A percentile compares a stretch with the other conserved stretches of the same genome.
These are phyloP conservation scores for Syngnathus floridae DNA, from an alignment of 2,113 vertebrate species.

Conservation along the genomic window DNA sequence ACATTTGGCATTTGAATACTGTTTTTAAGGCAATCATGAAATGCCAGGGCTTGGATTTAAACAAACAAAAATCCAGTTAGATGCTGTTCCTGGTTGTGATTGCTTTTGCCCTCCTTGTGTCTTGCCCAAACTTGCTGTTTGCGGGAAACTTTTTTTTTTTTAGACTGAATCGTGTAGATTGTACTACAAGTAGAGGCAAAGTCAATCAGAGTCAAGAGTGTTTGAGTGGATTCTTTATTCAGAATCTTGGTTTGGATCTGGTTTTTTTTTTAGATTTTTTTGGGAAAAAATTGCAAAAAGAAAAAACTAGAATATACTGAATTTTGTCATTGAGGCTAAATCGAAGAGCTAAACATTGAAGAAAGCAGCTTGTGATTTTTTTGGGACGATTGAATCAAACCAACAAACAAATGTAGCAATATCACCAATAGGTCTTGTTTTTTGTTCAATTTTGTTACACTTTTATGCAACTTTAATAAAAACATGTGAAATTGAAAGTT, in stretches of 20 bases:
- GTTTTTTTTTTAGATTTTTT: conserved; percentile 46
- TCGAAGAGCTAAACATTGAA: conserved; percentile 48
- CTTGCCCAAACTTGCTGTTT: conserved; percentile 19
- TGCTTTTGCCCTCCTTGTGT: conserved; percentile 37
- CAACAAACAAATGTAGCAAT: conserved; percentile 73
- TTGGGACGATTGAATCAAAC: conserved; percentile 54
- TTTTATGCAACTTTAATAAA: conserved; percentile 83
- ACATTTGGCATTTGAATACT: conserved; percentile 58
- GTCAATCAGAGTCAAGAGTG: conserved; percentile 38
- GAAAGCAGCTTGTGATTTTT: conserved; percentile 34
- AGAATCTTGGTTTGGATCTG: conserved; percentile 55
- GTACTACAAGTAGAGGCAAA: conserved; percentile 29
- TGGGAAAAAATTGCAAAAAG: conserved; percentile 53
- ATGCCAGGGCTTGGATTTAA: conserved; percentile 47
- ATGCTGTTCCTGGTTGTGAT: conserved; percentile 32
- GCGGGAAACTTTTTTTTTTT: conserved; percentile 5
- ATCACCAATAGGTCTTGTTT: conserved; percentile 67
- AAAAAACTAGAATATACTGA: conserved; percentile 17
- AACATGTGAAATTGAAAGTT: conserved; percentile 56
- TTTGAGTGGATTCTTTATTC: conserved; percentile 56
- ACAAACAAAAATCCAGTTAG: conserved; percentile 48
- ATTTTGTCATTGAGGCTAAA: conserved; percentile 48
- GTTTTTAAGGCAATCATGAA: conserved; percentile 62
- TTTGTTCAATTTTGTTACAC: conserved; percentile 75
- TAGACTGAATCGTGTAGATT: not conserved